Conservation (phyloP, 2,888 invertebrate genomes). For the Bibio marci region DNA sequence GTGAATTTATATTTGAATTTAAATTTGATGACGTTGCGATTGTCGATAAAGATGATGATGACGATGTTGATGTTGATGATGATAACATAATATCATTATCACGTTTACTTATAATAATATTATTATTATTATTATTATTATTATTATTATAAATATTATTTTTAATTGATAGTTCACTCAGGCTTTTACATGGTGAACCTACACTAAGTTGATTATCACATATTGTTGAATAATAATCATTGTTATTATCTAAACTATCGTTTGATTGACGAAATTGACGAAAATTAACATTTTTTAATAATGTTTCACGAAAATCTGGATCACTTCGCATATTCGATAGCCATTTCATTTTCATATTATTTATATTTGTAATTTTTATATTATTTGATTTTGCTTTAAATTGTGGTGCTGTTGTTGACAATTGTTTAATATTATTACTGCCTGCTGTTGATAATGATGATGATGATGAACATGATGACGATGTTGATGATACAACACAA, state of each 20-base stretch:
- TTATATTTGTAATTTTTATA: constrained; percentile 8
- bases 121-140: not conserved
- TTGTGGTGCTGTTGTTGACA: constrained; percentile 3
- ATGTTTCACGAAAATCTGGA: constrained; percentile 20
- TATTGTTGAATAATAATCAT: constrained; percentile 20
- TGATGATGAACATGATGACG: not conserved
- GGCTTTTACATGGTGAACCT: constrained; percentile 21
- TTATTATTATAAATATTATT: not conserved
- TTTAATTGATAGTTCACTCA: constrained; percentile 6
- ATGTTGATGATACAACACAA: not conserved
- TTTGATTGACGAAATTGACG: constrained; percentile 4
- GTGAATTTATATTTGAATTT: not conserved
- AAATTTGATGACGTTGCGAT: not conserved
- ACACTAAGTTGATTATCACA: constrained; percentile 24
- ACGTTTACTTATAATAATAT: not conserved
- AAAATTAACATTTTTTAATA: constrained; percentile 14
- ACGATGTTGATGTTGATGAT: not conserved
- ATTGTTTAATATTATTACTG: not conserved
- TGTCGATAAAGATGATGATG: not conserved
- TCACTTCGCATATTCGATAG: constrained; percentile 18
- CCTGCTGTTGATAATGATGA: constrained; percentile 3
- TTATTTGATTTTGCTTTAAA: constrained; percentile 7
- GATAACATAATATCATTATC: not conserved
- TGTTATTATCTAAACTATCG: constrained; percentile 1
- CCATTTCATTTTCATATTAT: constrained; percentile 8